phyloP scores from a whole-genome alignment of 2,797 vertebrate genomes.

The Falco naumanni region DNA sequence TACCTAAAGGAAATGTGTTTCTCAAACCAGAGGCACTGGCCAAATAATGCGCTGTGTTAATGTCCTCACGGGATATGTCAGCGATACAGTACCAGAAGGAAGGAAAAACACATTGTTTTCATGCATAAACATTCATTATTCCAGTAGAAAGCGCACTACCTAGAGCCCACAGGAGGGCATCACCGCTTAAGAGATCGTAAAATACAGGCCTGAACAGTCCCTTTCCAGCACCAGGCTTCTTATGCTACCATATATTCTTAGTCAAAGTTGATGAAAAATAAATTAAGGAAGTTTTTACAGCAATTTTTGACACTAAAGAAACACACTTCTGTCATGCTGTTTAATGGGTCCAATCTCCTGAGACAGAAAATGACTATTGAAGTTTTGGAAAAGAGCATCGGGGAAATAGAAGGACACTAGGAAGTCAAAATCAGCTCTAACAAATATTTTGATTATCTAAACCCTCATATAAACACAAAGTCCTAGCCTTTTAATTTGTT shows the following conservation, averaged over 20 bases:
- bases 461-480: background rate
- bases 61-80: background rate
- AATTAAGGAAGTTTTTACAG: background rate
- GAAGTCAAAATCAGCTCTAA: background rate
- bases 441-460: background rate
- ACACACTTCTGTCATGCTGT: background rate
- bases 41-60: background rate
- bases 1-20: background rate
- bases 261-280: background rate
- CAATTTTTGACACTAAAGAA: background rate
- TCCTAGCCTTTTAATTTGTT: background rate
- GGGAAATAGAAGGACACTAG: background rate
- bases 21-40: background rate
- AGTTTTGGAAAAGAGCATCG: background rate
- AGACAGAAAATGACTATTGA: background rate
- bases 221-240: background rate
- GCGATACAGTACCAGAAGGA: background rate
- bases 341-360: background rate
- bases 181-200: conserved; percentile 56
- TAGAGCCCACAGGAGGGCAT: conserved; percentile 76
- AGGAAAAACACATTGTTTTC: background rate
- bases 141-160: background rate
- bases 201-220: background rate
- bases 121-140: background rate
- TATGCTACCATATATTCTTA: background rate